Conservation (phyloP, 2,888 invertebrate genomes). For the Drosophila buzzatii region DNA sequence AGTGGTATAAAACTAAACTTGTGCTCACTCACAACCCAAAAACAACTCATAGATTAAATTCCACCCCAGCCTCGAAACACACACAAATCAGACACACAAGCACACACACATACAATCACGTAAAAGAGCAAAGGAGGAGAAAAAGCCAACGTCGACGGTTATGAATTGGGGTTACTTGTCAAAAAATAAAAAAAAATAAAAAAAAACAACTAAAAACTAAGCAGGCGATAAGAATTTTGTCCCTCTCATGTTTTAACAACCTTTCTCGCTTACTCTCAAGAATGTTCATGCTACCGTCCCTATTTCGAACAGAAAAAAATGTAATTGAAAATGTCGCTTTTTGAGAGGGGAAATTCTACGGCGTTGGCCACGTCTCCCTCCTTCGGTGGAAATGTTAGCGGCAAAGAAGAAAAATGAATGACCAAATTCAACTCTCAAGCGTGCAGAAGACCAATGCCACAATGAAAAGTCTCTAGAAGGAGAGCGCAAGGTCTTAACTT, state of each 20-base stretch:
- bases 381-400: neutral
- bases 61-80: conserved; percentile 50
- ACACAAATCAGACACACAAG: conserved; percentile 12
- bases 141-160: conserved; percentile 38
- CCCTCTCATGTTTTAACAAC: conserved; percentile 26
- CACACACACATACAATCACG: conserved; percentile 9
- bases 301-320: conserved; percentile 7
- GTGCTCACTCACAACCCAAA: conserved; percentile 38
- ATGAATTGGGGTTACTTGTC: conserved; percentile 66
- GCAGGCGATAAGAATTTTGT: conserved; percentile 44
- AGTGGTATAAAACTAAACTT: conserved; percentile 54
- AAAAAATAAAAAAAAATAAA: conserved; percentile 45
- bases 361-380: neutral
- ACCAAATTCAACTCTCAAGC: conserved; percentile 25
- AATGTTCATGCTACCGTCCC: neutral
- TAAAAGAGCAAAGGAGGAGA: conserved; percentile 44
- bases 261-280: conserved; percentile 2
- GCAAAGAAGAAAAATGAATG: conserved; percentile 29
- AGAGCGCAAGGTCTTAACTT: conserved; percentile 6
- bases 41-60: conserved; percentile 47
- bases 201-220: conserved; percentile 44
- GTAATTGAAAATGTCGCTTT: conserved; percentile 17
- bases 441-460: neutral
- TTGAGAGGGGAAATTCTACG: conserved; percentile 19
- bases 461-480: conserved; percentile 13